Base-by-base conservation (phyloP, 2,113 vertebrate species). In the Lipophrys pholis region DNA sequence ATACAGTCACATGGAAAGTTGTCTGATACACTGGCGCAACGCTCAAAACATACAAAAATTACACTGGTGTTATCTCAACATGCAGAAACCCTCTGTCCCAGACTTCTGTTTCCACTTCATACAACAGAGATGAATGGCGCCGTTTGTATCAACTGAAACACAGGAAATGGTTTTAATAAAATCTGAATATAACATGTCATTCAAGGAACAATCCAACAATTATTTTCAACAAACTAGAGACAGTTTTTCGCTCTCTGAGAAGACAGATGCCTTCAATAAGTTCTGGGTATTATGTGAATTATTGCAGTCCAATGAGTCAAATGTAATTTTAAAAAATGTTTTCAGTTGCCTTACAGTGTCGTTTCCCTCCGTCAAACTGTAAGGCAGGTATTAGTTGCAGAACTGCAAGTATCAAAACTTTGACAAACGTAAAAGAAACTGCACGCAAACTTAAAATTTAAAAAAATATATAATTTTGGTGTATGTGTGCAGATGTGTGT, bases 41-140 rank as follows among this genome's bases (percentile, higher is more conserved):
- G 16, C 38, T 12, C 30, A 68, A 68, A 76, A 83, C 48, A 78
- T 84, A 81, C 75, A 80, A 88, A 80, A 70, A 21, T 5, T 38
- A 9, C 15, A 17, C 1, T 7, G 7, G n/a, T 12, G 7, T 17
- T 16, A n/a, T 53, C 6, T 16, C 15, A 30, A n/a, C 21, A 6
- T 48, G 9, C 3, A 48, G 3, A 49, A 41, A 17, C 21, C 2
- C 21, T 30, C 21, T 30, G 39, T 11, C 55, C 61, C 11, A 49
- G 41, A 58, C 35, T 39, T 69, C 15, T 8, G 5, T 1, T 1
- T 50, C 35, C 14, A 40, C 8, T 0, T 1, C 10, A 15, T 5
- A 17, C 38, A 3, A 17, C 38, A 3, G 12, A 16, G 30, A 11
- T 35, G 11, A 42, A 51, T 12, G 8, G 36, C 12, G 40, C 30